Evolutionary conservation across 2,888 invertebrate species (phyloP).

Genomic region (Eurytoma californica): DNA sequence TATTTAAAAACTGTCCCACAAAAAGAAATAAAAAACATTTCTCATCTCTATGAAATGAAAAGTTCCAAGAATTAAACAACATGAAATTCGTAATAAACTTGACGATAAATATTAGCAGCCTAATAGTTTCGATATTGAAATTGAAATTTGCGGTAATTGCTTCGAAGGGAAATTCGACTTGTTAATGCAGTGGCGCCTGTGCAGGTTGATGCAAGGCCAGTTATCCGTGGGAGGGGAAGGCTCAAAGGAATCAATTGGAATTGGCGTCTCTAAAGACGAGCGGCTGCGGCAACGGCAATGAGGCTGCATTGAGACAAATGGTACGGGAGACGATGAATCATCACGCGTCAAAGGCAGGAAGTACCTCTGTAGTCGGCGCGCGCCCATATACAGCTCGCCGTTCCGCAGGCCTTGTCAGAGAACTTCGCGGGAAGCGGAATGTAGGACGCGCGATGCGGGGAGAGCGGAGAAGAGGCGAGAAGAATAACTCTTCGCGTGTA

Average conservation of each 20-base stretch:
- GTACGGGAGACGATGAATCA: conserved; percentile 67
- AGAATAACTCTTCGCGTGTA: background rate
- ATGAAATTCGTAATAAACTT: too few relatives aligned
- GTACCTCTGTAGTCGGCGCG: conserved; percentile 50
- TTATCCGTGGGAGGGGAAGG: too few relatives aligned
- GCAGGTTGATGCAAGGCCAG: too few relatives aligned
- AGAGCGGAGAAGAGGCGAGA: background rate
- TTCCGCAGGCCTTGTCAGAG: conserved; percentile 43
- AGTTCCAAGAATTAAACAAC: too few relatives aligned
- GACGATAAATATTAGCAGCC: too few relatives aligned
- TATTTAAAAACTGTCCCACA: too few relatives aligned
- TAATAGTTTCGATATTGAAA: too few relatives aligned
- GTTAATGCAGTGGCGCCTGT: too few relatives aligned
- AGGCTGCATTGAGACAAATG: conserved; percentile 69
- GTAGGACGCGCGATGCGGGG: conserved; percentile 3
- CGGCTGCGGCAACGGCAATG: conserved; percentile 54
- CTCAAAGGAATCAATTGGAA: conserved; percentile 65
- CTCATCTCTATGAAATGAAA: too few relatives aligned
- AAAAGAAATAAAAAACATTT: too few relatives aligned
- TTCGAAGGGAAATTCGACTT: too few relatives aligned
- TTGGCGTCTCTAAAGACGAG: conserved; percentile 64
- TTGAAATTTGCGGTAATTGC: too few relatives aligned
- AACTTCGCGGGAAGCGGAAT: conserved; percentile 55
- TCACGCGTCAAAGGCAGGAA: conserved; percentile 67
- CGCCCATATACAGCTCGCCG: conserved; percentile 14